Evolutionary conservation across 2,888 invertebrate genomes (phyloP).

Genomic region (Aplocera efformata): DNA sequence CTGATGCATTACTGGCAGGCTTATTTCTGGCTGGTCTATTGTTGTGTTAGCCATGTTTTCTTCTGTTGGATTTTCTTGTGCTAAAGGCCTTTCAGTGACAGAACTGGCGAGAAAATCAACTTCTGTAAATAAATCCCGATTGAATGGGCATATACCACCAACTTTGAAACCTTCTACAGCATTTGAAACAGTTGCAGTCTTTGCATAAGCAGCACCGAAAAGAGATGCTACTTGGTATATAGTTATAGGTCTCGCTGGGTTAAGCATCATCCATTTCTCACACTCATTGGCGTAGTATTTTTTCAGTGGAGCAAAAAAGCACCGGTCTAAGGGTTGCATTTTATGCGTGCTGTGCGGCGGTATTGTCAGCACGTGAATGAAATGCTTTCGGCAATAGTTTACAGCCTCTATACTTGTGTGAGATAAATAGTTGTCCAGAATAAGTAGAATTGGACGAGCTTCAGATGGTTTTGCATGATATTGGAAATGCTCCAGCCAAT

Average conservation of each 20-base stretch:
- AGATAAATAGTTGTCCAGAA: conserved; percentile 30
- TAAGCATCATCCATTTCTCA: conserved; percentile 18
- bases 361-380: conserved; percentile 17
- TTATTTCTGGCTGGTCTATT: conserved; percentile 2
- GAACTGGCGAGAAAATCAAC: conserved; percentile 21
- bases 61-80: conserved; percentile 10
- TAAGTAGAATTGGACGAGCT: conserved; percentile 32
- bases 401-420: conserved; percentile 23
- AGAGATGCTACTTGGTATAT: conserved; percentile 17
- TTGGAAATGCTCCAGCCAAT: conserved; percentile 35
- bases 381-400: conserved; percentile 14
- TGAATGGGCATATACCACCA: conserved; percentile 22
- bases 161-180: conserved; percentile 25
- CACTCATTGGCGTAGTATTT: conserved; percentile 9
- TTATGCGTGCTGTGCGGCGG: conserved; percentile 22
- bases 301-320: conserved; percentile 14
- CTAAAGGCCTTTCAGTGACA: too few relatives aligned
- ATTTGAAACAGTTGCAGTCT: conserved; percentile 19
- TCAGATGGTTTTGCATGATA: conserved; percentile 25
- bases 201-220: conserved; percentile 18
- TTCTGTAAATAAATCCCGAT: conserved; percentile 17
- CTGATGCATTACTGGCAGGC: too few relatives aligned
- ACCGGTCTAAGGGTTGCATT: conserved; percentile 18
- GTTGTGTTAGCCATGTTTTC: conserved; percentile 4
- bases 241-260: conserved; percentile 19